A percentile compares a stretch with the other conserved stretches of the same genome.
These are phyloP conservation scores for Anoplolepis gracilipes DNA, from an alignment of 1,140 invertebrate species.

Conservation along the genomic window DNA sequence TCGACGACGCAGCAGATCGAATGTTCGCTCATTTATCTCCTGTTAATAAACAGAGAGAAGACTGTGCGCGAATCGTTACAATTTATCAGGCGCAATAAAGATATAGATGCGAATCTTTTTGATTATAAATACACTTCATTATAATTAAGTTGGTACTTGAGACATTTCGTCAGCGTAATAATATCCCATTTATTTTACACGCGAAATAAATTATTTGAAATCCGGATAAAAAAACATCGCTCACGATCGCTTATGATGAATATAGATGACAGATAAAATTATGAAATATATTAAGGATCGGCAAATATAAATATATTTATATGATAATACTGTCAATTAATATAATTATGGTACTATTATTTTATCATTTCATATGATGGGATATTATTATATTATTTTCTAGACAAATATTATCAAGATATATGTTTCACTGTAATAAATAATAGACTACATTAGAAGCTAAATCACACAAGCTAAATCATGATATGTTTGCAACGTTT, in stretches of 20 bases:
- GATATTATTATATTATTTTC: background rate
- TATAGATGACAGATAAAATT: background rate
- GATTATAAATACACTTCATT: background rate
- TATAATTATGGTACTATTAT: background rate
- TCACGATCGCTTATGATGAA: too few relatives aligned
- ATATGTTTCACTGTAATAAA: background rate
- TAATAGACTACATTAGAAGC: background rate
- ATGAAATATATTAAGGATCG: background rate
- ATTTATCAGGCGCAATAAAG: background rate
- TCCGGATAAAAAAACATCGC: background rate
- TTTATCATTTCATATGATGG: background rate
- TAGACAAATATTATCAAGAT: background rate
- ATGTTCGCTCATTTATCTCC: background rate
- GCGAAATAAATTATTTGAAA: background rate
- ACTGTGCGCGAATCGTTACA: background rate
- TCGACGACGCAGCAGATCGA: background rate
- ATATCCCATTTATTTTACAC: background rate
- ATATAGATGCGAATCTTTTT: background rate
- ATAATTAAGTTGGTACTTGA: too few relatives aligned
- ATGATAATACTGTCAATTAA: background rate
- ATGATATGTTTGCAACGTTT: background rate
- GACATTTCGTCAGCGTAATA: background rate
- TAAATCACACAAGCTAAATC: background rate
- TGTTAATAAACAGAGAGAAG: background rate
- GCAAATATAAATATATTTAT: background rate